A percentile compares a stretch with the other conserved stretches of the same genome.
Evolutionary conservation across 2,113 vertebrate genomes (phyloP).

Genomic region (Alosa alosa): DNA sequence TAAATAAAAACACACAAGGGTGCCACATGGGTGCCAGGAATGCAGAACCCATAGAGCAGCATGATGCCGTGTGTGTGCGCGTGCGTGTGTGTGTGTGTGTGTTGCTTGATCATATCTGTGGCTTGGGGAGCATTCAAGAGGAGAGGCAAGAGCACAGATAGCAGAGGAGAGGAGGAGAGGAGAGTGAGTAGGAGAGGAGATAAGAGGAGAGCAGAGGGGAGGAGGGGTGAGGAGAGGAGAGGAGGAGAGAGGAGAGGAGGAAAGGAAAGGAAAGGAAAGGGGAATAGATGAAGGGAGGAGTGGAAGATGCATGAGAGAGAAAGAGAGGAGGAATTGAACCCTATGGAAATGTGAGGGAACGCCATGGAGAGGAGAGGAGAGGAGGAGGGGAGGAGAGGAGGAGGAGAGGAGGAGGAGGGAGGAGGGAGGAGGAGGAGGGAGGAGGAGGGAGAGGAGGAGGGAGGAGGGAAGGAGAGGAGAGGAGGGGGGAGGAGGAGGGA

Average conservation of each 20-base stretch:
- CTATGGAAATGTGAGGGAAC: neutral
- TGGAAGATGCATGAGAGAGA: neutral
- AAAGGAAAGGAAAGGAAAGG: too few species aligned
- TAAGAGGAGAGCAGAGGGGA: too few species aligned
- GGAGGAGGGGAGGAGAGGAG: neutral
- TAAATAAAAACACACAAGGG: too few species aligned
- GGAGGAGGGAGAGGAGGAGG: too few species aligned
- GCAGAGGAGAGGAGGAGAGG: neutral
- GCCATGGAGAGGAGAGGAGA: too few species aligned
- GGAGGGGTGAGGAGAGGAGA: neutral
- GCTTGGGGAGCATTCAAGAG: too few species aligned
- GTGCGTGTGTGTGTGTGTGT: neutral
- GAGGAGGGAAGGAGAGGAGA: neutral
- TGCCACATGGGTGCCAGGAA: too few species aligned
- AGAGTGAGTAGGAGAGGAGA: neutral
- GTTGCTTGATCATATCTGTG: too few species aligned
- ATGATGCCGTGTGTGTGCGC: neutral
- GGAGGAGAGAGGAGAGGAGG: neutral
- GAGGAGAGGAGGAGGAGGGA: neutral
- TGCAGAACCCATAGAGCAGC: neutral
- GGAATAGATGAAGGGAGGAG: neutral
- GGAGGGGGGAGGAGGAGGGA: neutral
- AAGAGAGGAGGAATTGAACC: neutral
- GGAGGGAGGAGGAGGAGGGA: too few species aligned
- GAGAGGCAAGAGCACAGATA: neutral